phyloP scores from a whole-genome alignment of 2,113 vertebrate species.

The Podarcis cretensis region DNA sequence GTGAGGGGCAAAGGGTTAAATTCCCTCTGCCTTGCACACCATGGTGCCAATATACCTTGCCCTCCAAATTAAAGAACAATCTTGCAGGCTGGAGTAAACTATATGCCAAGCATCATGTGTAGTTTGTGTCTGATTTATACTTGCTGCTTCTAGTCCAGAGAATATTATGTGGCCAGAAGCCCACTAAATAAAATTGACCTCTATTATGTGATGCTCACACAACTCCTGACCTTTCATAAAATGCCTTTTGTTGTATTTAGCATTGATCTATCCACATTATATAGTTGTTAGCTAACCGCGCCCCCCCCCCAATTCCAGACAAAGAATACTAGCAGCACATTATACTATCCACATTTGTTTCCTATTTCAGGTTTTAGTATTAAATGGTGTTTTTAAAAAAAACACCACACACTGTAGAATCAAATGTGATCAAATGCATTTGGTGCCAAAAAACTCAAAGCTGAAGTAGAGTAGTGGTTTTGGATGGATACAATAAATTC shows the following conservation, averaged over 20 bases:
- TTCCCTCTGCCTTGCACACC: too few species aligned
- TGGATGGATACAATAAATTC: not conserved
- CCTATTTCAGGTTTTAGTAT: not conserved
- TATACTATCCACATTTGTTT: not conserved
- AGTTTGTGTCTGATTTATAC: not conserved
- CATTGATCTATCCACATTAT: not conserved
- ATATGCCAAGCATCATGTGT: too few species aligned
- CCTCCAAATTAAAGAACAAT: too few species aligned
- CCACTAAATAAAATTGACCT: too few species aligned
- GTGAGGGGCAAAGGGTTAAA: too few species aligned
- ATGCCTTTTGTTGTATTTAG: not conserved
- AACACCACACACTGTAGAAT: not conserved
- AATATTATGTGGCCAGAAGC: not conserved
- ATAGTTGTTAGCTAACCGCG: not conserved
- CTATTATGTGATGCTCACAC: not conserved
- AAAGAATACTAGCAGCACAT: not conserved
- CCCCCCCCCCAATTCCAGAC: not conserved
- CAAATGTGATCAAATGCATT: not conserved
- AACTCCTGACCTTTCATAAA: not conserved
- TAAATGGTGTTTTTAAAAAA: constrained; percentile 18
- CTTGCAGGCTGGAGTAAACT: too few species aligned
- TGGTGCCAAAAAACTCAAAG: constrained; percentile 1
- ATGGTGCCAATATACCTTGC: too few species aligned
- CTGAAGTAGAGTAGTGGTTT: accelerated
- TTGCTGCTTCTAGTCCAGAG: not conserved